phyloP scores from a whole-genome alignment of 2,888 invertebrate genomes.

The Ornithoptera priamus region DNA sequence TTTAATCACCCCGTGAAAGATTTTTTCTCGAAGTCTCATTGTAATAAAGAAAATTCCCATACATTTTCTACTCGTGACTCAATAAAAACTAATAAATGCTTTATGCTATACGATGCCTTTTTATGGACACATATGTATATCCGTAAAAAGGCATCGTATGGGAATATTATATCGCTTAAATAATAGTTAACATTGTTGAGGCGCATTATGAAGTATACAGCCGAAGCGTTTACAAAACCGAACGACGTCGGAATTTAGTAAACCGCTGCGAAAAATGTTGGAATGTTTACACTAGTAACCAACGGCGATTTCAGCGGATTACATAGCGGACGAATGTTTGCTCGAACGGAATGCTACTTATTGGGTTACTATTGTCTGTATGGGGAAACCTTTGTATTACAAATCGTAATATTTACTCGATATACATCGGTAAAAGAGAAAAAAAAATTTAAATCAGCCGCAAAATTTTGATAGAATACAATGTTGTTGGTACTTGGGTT shows the following conservation, averaged over 20 bases:
- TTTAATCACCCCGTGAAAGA: too few relatives aligned
- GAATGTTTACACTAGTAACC: conserved; percentile 7
- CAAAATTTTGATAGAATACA: background rate
- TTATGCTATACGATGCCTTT: too few relatives aligned
- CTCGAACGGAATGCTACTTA: background rate
- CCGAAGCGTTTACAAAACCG: conserved; percentile 5
- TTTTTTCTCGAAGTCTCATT: too few relatives aligned
- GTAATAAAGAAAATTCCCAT: too few relatives aligned
- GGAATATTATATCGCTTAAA: background rate
- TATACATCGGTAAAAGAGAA: background rate
- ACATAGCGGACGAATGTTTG: background rate
- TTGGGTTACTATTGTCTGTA: background rate
- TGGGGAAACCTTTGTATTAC: background rate
- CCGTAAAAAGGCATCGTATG: background rate
- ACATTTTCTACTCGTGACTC: background rate
- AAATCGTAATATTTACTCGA: background rate
- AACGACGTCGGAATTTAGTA: conserved; percentile 4
- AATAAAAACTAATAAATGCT: too few relatives aligned
- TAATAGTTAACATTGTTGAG: background rate
- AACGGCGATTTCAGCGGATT: conserved; percentile 1
- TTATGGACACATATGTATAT: background rate
- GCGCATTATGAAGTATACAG: background rate
- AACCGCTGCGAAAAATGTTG: conserved; percentile 4
- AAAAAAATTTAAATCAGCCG: background rate
- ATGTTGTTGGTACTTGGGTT: too few relatives aligned